Conservation (phyloP, 2,797 vertebrate species). For the Lophius americanus region DNA sequence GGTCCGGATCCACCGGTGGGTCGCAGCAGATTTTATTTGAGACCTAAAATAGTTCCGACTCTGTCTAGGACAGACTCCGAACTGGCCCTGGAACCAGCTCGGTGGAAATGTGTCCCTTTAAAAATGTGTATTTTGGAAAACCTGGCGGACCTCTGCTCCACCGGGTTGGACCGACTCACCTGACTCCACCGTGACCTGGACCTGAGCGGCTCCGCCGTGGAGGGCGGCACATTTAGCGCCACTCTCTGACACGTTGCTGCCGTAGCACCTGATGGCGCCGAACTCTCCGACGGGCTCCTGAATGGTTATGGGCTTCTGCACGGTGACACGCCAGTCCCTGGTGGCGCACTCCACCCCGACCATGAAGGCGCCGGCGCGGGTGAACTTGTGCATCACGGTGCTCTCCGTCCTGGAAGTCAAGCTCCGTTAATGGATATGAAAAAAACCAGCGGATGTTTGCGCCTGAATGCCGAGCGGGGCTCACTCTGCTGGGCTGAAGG, state of each 20-base stretch:
- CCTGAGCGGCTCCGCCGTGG: slow-evolving; percentile 76
- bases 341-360: slow-evolving; percentile 91
- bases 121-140: neutral
- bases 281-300: slow-evolving; percentile 81
- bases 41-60: too few relatives aligned
- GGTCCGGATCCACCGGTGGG: too few relatives aligned
- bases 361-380: slow-evolving; percentile 82
- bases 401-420: slow-evolving; percentile 77
- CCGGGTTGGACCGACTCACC: slow-evolving; percentile 73
- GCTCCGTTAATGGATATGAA: neutral
- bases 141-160: neutral
- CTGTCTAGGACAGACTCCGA: too few relatives aligned
- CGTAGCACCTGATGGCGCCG: slow-evolving; percentile 79
- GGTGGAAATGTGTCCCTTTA: neutral
- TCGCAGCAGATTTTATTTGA: too few relatives aligned
- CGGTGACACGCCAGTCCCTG: slow-evolving; percentile 91
- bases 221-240: slow-evolving; percentile 77
- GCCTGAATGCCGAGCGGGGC: slow-evolving; percentile 30
- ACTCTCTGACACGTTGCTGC: slow-evolving; percentile 74
- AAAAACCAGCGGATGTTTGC: neutral
- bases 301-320: slow-evolving; percentile 85
- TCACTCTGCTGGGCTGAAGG: slow-evolving; percentile 89
- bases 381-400: slow-evolving; percentile 85
- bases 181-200: slow-evolving; percentile 84
- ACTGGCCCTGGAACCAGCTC: too few relatives aligned